These are phyloP conservation scores for Styela plicata DNA, from an alignment of 23 tunicate species.

Conservation along the genomic window DNA sequence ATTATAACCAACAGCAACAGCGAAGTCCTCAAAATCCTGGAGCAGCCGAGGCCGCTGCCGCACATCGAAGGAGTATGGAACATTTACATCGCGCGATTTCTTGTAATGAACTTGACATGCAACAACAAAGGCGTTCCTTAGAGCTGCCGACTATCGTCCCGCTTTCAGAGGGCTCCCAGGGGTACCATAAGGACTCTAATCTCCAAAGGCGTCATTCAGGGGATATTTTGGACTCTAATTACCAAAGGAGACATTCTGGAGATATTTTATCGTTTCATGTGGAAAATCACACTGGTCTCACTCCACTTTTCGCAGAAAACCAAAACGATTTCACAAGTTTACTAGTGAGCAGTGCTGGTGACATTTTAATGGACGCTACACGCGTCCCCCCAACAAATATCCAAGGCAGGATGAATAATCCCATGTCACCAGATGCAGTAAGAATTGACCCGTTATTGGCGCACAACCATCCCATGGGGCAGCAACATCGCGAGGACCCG, in stretches of 20 bases:
- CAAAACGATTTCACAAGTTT: slow-evolving; percentile 65
- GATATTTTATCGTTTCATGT: slow-evolving; percentile 11
- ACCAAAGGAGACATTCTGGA: slow-evolving; percentile 23
- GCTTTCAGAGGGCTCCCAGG: not conserved
- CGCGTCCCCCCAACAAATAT: slow-evolving; percentile 55
- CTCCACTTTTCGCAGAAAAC: not conserved
- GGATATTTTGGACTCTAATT: slow-evolving; percentile 15
- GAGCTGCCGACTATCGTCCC: slow-evolving; percentile 9
- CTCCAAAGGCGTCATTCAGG: slow-evolving; percentile 30
- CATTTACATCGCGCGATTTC: slow-evolving; percentile 11
- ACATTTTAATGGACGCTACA: slow-evolving; percentile 85
- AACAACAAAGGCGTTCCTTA: slow-evolving; percentile 16
- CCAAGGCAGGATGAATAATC: slow-evolving; percentile 5
- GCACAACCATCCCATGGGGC: not conserved
- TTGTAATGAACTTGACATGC: slow-evolving; percentile 4
- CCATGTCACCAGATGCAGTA: slow-evolving; percentile 22
- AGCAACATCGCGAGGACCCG: slow-evolving; percentile 36
- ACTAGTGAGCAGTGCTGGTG: slow-evolving; percentile 83
- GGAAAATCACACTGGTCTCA: slow-evolving; percentile 1
- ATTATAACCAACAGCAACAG: not conserved
- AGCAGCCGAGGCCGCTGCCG: not conserved
- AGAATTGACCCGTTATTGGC: slow-evolving; percentile 3
- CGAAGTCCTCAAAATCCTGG: not conserved
- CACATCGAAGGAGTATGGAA: slow-evolving; percentile 3
- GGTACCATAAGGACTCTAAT: not conserved